Percentiles rank a stretch among this genome's conserved stretches.
Evolutionary conservation across 2,113 vertebrate genomes (phyloP).

Genomic region (Gila orcuttii): DNA sequence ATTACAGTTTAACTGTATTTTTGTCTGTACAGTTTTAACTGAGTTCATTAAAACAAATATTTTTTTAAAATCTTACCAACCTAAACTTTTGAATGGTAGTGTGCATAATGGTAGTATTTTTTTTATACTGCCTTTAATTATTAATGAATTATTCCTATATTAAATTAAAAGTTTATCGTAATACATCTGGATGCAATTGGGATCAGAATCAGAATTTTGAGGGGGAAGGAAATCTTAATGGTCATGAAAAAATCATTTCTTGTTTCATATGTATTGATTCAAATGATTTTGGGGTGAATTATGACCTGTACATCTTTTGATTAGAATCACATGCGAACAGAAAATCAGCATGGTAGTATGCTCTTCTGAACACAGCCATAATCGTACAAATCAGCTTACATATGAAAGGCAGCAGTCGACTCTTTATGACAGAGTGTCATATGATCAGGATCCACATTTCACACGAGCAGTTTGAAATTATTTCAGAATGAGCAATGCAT

Average conservation of each 20-base stretch:
- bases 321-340: neutral
- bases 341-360: neutral
- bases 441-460: slow-evolving; percentile 1
- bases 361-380: neutral
- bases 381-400: slow-evolving; percentile 11
- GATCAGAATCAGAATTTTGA: neutral
- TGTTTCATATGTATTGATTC: neutral
- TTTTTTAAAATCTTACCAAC: neutral
- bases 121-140: neutral
- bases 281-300: neutral
- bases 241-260: neutral
- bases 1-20: neutral
- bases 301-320: neutral
- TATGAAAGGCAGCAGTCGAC: slow-evolving; percentile 13
- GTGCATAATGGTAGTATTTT: neutral
- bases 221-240: neutral
- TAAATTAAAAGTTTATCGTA: neutral
- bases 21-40: no score
- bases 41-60: neutral
- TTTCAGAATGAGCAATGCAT: slow-evolving; percentile 14
- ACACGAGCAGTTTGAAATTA: neutral
- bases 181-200: neutral
- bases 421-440: neutral
- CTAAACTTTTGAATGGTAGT: neutral
- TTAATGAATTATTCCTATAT: no score